phyloP scores from a whole-genome alignment of 2,888 invertebrate genomes.

The Pogonocherus hispidulus region DNA sequence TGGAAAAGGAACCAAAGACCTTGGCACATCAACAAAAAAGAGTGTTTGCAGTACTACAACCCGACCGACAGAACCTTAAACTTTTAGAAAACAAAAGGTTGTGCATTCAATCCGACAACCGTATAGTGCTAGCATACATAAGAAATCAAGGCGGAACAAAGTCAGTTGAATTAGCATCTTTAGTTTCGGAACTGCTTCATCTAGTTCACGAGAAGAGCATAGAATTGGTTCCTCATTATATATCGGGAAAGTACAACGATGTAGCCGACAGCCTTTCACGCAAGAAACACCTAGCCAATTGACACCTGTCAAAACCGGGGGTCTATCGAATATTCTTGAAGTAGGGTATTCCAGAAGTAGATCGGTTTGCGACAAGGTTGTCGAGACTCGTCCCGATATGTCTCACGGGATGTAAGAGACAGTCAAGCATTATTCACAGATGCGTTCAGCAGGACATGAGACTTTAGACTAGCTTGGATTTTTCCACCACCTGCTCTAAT shows the following conservation, averaged over 20 bases:
- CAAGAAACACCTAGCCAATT: constrained; percentile 37
- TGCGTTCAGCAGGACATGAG: constrained; percentile 48
- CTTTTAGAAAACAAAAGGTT: constrained; percentile 13
- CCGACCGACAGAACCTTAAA: background rate
- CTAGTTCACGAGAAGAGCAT: constrained; percentile 34
- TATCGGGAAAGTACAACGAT: constrained; percentile 46
- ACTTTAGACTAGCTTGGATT: constrained; percentile 49
- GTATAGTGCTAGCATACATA: constrained; percentile 36
- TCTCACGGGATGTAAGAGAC: constrained; percentile 37
- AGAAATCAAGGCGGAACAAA: constrained; percentile 29
- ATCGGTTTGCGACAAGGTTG: constrained; percentile 27
- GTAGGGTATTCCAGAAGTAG: constrained; percentile 47
- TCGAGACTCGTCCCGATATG: constrained; percentile 45
- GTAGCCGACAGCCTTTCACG: constrained; percentile 47
- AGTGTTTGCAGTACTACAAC: constrained; percentile 26
- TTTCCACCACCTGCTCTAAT: constrained; percentile 58
- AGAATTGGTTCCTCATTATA: constrained; percentile 35
- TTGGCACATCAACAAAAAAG: constrained; percentile 27
- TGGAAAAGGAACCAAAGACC: background rate
- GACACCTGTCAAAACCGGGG: constrained; percentile 39
- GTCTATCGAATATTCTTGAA: constrained; percentile 39
- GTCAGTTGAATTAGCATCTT: background rate
- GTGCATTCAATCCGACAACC: constrained; percentile 38
- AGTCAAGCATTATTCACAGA: constrained; percentile 36
- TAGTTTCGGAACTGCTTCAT: constrained; percentile 13